A percentile compares a stretch with the other conserved stretches of the same genome.
Conservation (phyloP, 2,797 vertebrate species). For the Enteromius fasciolatus region DNA sequence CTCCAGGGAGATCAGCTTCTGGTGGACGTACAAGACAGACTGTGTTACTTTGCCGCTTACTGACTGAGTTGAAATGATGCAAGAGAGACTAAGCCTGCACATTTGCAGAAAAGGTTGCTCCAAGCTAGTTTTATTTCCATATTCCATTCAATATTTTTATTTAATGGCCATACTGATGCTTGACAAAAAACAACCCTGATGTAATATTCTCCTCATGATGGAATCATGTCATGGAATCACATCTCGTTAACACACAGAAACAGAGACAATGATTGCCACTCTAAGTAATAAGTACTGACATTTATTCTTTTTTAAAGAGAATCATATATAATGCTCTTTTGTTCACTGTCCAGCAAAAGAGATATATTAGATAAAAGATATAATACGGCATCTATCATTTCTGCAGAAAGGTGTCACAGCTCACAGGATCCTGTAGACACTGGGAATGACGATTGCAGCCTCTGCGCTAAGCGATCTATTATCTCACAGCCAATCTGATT, state of each 20-base stretch:
- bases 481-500: slow-evolving; percentile 31
- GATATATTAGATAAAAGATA: slow-evolving; percentile 9
- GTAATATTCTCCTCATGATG: background rate
- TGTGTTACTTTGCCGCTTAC: slow-evolving; percentile 21
- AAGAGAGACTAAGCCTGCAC: slow-evolving; percentile 8
- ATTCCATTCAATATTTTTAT: background rate
- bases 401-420: background rate
- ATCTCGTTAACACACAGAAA: background rate
- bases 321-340: slow-evolving; percentile 2
- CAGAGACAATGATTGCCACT: background rate
- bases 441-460: slow-evolving; percentile 2
- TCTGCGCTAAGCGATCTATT: slow-evolving; percentile 15
- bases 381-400: slow-evolving; percentile 20
- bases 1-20: slow-evolving; percentile 42
- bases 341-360: slow-evolving; percentile 16
- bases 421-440: slow-evolving; percentile 26
- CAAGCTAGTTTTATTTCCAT: background rate
- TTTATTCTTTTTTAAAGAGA: slow-evolving; percentile 16
- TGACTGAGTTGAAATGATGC: slow-evolving; percentile 33
- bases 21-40: slow-evolving; percentile 10
- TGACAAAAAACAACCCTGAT: background rate
- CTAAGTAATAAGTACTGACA: slow-evolving; percentile 23
- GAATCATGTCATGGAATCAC: slow-evolving; percentile 7
- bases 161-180: background rate
- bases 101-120: slow-evolving; percentile 1